Evolutionary conservation across 2,888 invertebrate species (phyloP).

Genomic region (Ditula angustiorana): DNA sequence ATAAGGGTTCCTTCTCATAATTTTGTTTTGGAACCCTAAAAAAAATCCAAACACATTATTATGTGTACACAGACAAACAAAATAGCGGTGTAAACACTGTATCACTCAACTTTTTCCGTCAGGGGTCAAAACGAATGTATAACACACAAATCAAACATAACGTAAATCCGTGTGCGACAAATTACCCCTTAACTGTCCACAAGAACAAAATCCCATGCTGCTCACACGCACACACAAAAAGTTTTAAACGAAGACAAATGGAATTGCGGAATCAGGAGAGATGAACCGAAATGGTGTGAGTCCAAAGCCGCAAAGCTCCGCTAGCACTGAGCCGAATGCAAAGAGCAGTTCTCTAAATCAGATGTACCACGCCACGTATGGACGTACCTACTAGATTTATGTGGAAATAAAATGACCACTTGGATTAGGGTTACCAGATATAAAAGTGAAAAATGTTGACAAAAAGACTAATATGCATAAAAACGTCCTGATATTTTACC

Average conservation of each 20-base stretch:
- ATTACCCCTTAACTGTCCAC: background rate
- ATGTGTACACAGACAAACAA: too few relatives aligned
- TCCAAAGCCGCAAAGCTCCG: constrained; percentile 59
- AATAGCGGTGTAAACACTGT: too few relatives aligned
- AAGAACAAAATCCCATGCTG: background rate
- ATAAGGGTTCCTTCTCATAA: too few relatives aligned
- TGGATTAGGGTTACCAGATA: too few relatives aligned
- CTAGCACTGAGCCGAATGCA: constrained; percentile 66
- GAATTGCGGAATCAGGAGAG: constrained; percentile 48
- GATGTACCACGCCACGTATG: constrained; percentile 61
- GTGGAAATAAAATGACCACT: constrained; percentile 74
- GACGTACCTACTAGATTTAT: constrained; percentile 63
- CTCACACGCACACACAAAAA: background rate
- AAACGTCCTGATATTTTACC: too few relatives aligned
- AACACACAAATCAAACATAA: background rate
- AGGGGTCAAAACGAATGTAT: background rate
- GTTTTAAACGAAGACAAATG: constrained; percentile 45
- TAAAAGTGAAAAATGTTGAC: too few relatives aligned
- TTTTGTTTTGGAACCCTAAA: too few relatives aligned
- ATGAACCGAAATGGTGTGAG: constrained; percentile 55
- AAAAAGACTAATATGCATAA: too few relatives aligned
- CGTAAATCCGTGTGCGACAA: background rate
- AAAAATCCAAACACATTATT: too few relatives aligned
- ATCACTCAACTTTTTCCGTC: background rate
- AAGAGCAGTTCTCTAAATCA: constrained; percentile 77